Evolutionary conservation across 2,888 invertebrate genomes (phyloP).

Genomic region (Trileptium ribeirensis): DNA sequence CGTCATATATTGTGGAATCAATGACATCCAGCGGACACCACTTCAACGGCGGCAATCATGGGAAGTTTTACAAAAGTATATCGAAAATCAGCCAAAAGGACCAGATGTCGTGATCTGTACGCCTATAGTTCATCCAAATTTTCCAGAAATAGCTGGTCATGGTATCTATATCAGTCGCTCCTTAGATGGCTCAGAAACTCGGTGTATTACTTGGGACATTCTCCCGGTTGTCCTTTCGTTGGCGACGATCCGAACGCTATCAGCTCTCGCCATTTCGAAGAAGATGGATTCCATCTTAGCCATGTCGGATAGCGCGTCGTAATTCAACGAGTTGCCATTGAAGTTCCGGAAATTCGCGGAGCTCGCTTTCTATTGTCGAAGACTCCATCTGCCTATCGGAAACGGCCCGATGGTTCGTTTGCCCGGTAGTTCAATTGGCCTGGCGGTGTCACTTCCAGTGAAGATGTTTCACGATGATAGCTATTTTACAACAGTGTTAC

Average conservation of each 20-base stretch:
- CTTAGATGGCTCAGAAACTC: neutral
- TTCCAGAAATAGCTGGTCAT: neutral
- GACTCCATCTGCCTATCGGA: too few relatives aligned
- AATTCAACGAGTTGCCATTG: too few relatives aligned
- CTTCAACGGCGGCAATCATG: neutral
- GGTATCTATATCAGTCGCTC: neutral
- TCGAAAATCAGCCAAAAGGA: neutral
- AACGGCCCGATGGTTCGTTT: too few relatives aligned
- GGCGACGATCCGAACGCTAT: neutral
- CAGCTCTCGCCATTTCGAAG: neutral
- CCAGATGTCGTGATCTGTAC: neutral
- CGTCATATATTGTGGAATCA: neutral
- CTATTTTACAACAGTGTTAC: too few relatives aligned
- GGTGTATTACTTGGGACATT: neutral
- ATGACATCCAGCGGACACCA: neutral
- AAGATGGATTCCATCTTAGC: neutral
- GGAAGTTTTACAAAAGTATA: neutral
- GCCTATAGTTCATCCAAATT: neutral
- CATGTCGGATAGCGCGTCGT: neutral
- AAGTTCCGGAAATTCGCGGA: too few relatives aligned
- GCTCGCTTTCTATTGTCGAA: too few relatives aligned
- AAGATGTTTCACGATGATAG: too few relatives aligned
- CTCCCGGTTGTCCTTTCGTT: neutral
- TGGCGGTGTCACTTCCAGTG: too few relatives aligned
- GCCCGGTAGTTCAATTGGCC: too few relatives aligned